phyloP scores from a whole-genome alignment of 2,888 invertebrate species.

The Morpho achilles region DNA sequence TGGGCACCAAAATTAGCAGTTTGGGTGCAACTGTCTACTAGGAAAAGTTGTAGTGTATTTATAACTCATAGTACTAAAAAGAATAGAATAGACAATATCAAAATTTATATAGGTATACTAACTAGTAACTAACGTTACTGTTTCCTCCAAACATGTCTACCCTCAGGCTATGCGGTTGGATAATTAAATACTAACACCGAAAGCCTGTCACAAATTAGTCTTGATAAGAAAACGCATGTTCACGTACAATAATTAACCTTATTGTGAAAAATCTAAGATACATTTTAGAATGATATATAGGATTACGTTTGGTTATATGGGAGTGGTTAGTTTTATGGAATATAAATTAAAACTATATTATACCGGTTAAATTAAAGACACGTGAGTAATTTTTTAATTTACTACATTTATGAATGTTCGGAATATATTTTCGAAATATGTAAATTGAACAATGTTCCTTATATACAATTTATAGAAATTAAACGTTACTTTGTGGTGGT shows the following conservation, averaged over 20 bases:
- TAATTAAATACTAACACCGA: slow-evolving; percentile 16
- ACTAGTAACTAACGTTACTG: neutral
- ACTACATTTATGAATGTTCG: too few species aligned
- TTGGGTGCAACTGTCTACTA: too few species aligned
- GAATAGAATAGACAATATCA: too few species aligned
- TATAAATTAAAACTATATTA: slow-evolving; percentile 4
- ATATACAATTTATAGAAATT: too few species aligned
- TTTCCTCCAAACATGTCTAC: slow-evolving; percentile 1
- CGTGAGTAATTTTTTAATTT: too few species aligned
- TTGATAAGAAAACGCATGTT: neutral
- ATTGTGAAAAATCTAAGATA: neutral
- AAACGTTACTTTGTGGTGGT: too few species aligned
- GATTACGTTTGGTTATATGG: neutral
- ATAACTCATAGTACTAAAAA: too few species aligned
- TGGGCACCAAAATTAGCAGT: too few species aligned
- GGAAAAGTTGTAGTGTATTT: too few species aligned
- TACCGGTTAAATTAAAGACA: too few species aligned
- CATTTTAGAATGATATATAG: slow-evolving; percentile 2
- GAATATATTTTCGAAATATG: too few species aligned
- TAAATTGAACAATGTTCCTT: too few species aligned
- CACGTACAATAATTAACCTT: slow-evolving; percentile 5
- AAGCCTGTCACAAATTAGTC: slow-evolving; percentile 6
- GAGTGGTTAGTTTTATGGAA: slow-evolving; percentile 10
- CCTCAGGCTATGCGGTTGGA: slow-evolving; percentile 6
- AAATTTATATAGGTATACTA: neutral